Percentiles rank a stretch among this genome's conserved stretches.
Conservation (phyloP, 2,888 invertebrate genomes). For the Drosophila buzzatii region DNA sequence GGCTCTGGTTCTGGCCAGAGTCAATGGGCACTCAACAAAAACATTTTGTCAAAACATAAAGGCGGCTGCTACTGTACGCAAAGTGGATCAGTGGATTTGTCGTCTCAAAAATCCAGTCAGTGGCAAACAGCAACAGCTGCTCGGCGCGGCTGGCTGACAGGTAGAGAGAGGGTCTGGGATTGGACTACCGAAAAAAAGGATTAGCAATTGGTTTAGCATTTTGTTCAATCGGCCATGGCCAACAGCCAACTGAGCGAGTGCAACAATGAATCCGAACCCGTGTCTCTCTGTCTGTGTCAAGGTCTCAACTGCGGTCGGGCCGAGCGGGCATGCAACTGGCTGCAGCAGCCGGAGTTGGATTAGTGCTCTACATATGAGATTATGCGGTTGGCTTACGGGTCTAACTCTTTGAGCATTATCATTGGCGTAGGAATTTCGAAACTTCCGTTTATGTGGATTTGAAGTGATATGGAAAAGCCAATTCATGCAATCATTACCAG, state of each 20-base stretch:
- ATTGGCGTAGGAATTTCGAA: background rate
- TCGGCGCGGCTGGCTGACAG: slow-evolving; percentile 39
- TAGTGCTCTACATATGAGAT: slow-evolving; percentile 35
- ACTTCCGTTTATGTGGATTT: background rate
- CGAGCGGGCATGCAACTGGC: slow-evolving; percentile 9
- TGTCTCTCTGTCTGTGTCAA: slow-evolving; percentile 35
- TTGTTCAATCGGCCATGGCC: slow-evolving; percentile 58
- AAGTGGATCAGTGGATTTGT: slow-evolving; percentile 76
- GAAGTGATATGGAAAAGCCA: background rate
- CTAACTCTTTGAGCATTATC: slow-evolving; percentile 30
- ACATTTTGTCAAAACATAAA: slow-evolving; percentile 77
- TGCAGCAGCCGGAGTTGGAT: slow-evolving; percentile 26
- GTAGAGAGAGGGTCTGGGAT: slow-evolving; percentile 28
- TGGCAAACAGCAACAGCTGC: slow-evolving; percentile 57
- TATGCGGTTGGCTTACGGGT: slow-evolving; percentile 42
- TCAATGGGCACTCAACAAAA: slow-evolving; percentile 78
- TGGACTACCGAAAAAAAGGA: slow-evolving; percentile 67
- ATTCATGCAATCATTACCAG: background rate
- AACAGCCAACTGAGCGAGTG: slow-evolving; percentile 34
- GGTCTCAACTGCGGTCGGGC: slow-evolving; percentile 46
- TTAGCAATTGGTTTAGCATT: slow-evolving; percentile 71
- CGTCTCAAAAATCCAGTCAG: slow-evolving; percentile 26
- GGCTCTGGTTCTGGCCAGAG: slow-evolving; percentile 42
- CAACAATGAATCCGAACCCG: slow-evolving; percentile 38
- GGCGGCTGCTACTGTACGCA: slow-evolving; percentile 74